A percentile compares a stretch with the other conserved stretches of the same genome.
phyloP scores from a whole-genome alignment of 2,113 vertebrate genomes.

The Haemorhous mexicanus region DNA sequence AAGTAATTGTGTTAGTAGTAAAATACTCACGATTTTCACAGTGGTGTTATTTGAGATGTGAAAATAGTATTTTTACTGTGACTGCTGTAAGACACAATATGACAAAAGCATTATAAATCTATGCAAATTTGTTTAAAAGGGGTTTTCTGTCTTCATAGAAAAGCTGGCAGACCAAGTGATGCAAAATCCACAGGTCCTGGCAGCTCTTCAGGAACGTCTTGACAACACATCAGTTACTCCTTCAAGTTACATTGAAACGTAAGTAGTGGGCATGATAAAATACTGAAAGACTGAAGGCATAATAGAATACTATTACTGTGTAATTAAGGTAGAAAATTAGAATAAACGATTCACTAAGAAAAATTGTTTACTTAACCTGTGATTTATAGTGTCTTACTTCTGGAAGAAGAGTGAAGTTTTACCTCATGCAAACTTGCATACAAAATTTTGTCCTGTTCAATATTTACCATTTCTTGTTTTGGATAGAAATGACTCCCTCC shows the following conservation, averaged over 20 bases:
- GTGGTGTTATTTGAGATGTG: neutral
- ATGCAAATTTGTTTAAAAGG: neutral
- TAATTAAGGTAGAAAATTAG: neutral
- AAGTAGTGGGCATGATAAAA: slow-evolving; percentile 17
- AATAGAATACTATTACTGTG: neutral
- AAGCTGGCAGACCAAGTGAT: slow-evolving; percentile 81
- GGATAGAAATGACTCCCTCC: neutral
- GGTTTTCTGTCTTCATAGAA: slow-evolving; percentile 53
- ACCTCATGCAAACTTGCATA: neutral
- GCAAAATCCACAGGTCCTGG: slow-evolving; percentile 82
- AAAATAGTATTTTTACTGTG: neutral
- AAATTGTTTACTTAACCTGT: neutral
- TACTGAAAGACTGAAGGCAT: neutral
- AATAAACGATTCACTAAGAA: neutral
- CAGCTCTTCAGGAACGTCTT: slow-evolving; percentile 80
- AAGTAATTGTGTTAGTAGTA: neutral
- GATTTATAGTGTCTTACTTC: neutral
- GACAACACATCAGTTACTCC: slow-evolving; percentile 75
- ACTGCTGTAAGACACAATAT: neutral
- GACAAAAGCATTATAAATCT: neutral
- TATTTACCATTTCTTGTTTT: neutral
- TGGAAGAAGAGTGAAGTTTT: neutral
- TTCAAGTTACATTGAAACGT: slow-evolving; percentile 84
- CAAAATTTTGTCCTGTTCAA: neutral
- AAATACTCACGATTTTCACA: neutral